phyloP scores from a whole-genome alignment of 1,140 invertebrate species.

The Orius laevigatus region DNA sequence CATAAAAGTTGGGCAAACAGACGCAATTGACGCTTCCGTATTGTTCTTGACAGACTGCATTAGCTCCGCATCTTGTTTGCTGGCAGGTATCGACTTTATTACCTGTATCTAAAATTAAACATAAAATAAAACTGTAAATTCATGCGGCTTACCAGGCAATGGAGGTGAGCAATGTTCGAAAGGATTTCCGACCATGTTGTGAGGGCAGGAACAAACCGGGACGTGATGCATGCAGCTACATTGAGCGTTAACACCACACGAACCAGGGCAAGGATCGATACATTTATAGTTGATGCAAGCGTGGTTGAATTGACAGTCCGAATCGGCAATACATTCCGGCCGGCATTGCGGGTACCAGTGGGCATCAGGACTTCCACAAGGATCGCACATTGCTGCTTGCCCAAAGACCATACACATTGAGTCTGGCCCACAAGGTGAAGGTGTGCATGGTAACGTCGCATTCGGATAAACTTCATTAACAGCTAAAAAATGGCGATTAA shows the following conservation, averaged over 20 bases:
- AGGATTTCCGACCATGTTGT: conserved; percentile 60
- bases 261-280: conserved; percentile 61
- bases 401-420: conserved; percentile 48
- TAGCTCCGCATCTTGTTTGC: conserved; percentile 51
- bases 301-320: conserved; percentile 59
- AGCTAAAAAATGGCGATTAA: neutral
- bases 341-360: conserved; percentile 50
- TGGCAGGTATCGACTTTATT: conserved; percentile 44
- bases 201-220: conserved; percentile 56
- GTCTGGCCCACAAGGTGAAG: conserved; percentile 57
- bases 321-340: conserved; percentile 58
- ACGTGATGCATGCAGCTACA: conserved; percentile 59
- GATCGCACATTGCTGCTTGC: conserved; percentile 59
- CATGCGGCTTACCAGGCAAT: conserved; percentile 26
- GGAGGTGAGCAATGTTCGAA: conserved; percentile 53
- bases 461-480: conserved; percentile 29
- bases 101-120: conserved; percentile 20
- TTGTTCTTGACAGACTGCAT: conserved; percentile 48
- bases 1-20: conserved; percentile 42
- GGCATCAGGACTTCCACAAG: conserved; percentile 47
- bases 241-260: conserved; percentile 60
- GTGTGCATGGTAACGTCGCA: conserved; percentile 45
- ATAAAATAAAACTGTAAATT: neutral
- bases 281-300: conserved; percentile 62
- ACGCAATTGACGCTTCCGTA: conserved; percentile 42